Base-by-base conservation (phyloP, 1,140 invertebrate genomes). In the Bradynema listronoti region DNA sequence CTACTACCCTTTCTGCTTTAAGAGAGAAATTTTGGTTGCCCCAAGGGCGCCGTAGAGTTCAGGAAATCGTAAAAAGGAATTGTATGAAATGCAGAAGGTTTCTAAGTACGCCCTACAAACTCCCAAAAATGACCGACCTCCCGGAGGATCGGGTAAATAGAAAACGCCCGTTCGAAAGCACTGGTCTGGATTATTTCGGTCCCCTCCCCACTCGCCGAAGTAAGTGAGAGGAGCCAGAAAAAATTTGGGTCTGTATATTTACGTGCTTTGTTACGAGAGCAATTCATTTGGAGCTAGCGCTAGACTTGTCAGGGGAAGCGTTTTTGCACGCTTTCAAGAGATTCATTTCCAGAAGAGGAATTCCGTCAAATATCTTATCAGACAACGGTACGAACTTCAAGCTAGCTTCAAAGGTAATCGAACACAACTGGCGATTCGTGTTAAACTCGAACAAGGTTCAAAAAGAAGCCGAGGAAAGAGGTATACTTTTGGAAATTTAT, bases 221-320 rank as follows among this genome's bases (percentile, higher is more conserved):
- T n/a, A 16, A 58, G 36, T 24, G 4, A 6, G 0, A 58, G 0
- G 27, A 22, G 7, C 24, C 27, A 4, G 11, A 1, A 0, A 81
- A 81, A 61, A 53, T 58, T 1, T 80, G 73, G 45, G 68, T 80
- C 5, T 61, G 60, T 6, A 3, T 83, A 6, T 80, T 79, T 49
- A 81, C 79, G 1, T 81, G 78, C 51, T 56, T 77, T 66, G 39
- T 70, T 53, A 49, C 78, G 71, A 67, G 80, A 51, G 80, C 80
- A 0, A 63, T 82, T 1, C 81, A 83, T 58, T 22, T 82, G 7
- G 79, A 81, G 55, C 47, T 79, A 0, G 71, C 79, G 0, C 34
- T 24, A 29, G 69, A 73, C 52, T 52, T 80, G n/a, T 61, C 56
- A 1, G 65, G 78, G 19, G 58, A 75, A 39, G 59, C 32, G 2